Percentiles rank a stretch among this genome's conserved stretches.
phyloP scores from a whole-genome alignment of 2,888 invertebrate species.

The Acrobasis consociella region DNA sequence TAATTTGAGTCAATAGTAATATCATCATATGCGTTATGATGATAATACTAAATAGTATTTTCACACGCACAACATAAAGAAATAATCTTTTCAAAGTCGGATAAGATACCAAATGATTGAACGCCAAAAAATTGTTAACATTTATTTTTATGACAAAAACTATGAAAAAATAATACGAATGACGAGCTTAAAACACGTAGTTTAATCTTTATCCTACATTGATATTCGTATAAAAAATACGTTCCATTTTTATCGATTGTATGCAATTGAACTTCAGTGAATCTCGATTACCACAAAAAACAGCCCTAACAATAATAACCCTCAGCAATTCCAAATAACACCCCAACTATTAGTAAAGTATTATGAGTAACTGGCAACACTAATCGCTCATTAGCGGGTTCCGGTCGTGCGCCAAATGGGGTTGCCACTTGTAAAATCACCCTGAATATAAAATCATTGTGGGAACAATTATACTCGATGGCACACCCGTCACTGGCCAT shows the following conservation, averaged over 20 bases:
- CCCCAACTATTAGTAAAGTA: slow-evolving; percentile 72
- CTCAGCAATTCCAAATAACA: slow-evolving; percentile 45
- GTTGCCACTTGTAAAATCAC: slow-evolving; percentile 41
- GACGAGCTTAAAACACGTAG: too few species aligned
- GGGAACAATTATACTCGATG: slow-evolving; percentile 42
- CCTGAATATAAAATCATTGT: slow-evolving; percentile 44
- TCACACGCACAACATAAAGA: too few species aligned
- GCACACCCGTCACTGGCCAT: slow-evolving; percentile 25
- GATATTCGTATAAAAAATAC: background rate
- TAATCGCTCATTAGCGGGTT: slow-evolving; percentile 79
- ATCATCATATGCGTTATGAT: too few species aligned
- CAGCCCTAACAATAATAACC: slow-evolving; percentile 46
- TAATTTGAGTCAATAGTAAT: too few species aligned
- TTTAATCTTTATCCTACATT: too few species aligned
- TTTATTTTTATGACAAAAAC: too few species aligned
- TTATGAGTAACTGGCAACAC: slow-evolving; percentile 79
- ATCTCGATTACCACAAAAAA: slow-evolving; percentile 37
- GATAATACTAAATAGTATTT: too few species aligned
- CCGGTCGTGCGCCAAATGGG: slow-evolving; percentile 52
- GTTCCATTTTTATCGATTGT: slow-evolving; percentile 24
- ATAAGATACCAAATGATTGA: too few species aligned
- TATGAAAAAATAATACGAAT: too few species aligned
- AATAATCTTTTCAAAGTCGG: too few species aligned
- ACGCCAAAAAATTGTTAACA: too few species aligned
- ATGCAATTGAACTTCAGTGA: background rate